Conservation (phyloP, 1,140 invertebrate genomes). For the Eriocheir sinensis region DNA sequence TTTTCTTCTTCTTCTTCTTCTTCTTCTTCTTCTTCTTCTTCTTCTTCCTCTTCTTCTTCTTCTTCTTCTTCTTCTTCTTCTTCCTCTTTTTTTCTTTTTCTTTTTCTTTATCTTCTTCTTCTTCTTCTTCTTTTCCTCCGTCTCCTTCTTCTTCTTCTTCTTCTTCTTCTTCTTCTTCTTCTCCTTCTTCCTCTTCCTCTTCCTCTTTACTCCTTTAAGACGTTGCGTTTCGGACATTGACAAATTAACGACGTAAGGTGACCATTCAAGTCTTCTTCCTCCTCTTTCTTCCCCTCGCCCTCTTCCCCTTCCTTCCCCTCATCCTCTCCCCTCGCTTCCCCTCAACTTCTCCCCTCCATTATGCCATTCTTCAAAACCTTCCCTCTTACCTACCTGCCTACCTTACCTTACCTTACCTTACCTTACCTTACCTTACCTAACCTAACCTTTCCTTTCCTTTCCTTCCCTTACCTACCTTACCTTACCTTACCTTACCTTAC, state of each 20-base stretch:
- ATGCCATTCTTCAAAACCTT: conserved; percentile 3
- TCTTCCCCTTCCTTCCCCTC: background rate
- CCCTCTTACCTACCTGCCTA: background rate
- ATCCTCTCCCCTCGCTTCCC: background rate
- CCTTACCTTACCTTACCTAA: background rate
- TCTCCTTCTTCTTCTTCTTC: too few species aligned
- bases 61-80: background rate
- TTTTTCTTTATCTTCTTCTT: too few species aligned
- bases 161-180: too few species aligned
- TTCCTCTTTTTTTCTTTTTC: too few species aligned
- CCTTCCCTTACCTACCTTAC: background rate
- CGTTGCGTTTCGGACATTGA: too few species aligned
- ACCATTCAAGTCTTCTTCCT: too few species aligned
- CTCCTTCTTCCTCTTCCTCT: too few species aligned
- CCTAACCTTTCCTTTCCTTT: background rate
- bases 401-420: background rate
- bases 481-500: background rate
- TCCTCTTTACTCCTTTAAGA: too few species aligned
- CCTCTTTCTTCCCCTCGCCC: background rate
- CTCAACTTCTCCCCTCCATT: background rate
- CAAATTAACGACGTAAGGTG: too few species aligned
- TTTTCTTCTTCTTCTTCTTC: background rate
- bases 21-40: background rate
- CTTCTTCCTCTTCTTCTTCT: background rate
- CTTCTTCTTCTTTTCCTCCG: too few species aligned